A percentile compares a stretch with the other conserved stretches of the same genome.
These are phyloP conservation scores for Tachina lurida DNA, from an alignment of 2,888 invertebrate species.

Conservation along the genomic window DNA sequence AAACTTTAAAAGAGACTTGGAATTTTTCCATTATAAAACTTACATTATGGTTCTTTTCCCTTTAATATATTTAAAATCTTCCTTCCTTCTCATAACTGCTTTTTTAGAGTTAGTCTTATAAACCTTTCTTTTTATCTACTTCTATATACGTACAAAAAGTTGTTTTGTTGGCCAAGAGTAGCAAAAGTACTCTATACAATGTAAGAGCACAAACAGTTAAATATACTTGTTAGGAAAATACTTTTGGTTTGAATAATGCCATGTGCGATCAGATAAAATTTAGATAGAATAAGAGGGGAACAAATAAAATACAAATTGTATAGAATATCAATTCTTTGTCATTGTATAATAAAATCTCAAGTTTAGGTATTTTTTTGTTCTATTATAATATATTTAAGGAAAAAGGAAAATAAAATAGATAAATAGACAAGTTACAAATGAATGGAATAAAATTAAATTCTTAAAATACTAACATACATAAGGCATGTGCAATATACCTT, in stretches of 20 bases:
- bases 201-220: constrained; percentile 15
- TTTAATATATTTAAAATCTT: background rate
- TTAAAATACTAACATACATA: background rate
- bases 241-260: constrained; percentile 27
- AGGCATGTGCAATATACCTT: background rate
- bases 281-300: constrained; percentile 10
- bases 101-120: constrained; percentile 22
- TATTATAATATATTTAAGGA: constrained; percentile 1
- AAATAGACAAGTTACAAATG: background rate
- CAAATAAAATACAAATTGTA: constrained; percentile 23
- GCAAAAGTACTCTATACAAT: constrained; percentile 6
- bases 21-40: too few relatives aligned
- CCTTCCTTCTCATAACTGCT: background rate
- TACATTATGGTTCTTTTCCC: too few relatives aligned
- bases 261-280: constrained; percentile 39
- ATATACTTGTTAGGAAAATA: constrained; percentile 37
- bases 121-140: constrained; percentile 3
- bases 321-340: constrained; percentile 26
- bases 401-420: background rate
- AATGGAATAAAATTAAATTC: background rate
- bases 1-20: too few relatives aligned
- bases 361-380: constrained; percentile 41
- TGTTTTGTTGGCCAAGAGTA: constrained; percentile 20
- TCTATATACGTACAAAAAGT: background rate
- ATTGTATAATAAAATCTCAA: background rate